A percentile compares a stretch with the other conserved stretches of the same genome.
Conservation (phyloP, 2,797 vertebrate genomes). For the Falco novaeseelandiae region DNA sequence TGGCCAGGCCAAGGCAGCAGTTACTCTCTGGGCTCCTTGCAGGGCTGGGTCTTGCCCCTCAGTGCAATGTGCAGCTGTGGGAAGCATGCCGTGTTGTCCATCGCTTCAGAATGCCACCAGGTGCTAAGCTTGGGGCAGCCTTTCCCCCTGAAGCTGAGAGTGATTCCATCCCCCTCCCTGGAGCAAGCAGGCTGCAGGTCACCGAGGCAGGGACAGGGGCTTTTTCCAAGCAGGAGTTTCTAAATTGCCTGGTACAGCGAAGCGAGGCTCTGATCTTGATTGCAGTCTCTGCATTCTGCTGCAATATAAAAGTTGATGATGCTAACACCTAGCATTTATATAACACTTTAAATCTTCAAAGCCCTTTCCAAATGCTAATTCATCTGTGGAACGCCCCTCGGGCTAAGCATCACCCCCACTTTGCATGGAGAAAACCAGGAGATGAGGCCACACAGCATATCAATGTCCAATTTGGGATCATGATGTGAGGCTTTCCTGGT, state of each 20-base stretch:
- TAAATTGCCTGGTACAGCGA: background rate
- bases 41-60: background rate
- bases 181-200: accelerated
- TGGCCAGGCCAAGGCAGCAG: background rate
- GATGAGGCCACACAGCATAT: background rate
- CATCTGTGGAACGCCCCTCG: background rate
- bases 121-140: background rate
- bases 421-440: background rate
- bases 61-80: accelerated
- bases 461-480: background rate
- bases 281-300: background rate
- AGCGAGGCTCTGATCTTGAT: background rate
- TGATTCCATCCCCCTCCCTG: accelerated
- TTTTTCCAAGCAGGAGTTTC: background rate
- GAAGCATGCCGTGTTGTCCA: accelerated
- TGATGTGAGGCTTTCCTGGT: background rate
- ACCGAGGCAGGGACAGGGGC: background rate
- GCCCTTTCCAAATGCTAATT: background rate
- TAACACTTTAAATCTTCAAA: conserved; percentile 6
- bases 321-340: background rate
- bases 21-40: background rate
- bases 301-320: background rate
- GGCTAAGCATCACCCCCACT: background rate
- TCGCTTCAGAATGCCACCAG: background rate
- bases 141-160: background rate